A percentile compares a stretch with the other conserved stretches of the same genome.
phyloP scores from a whole-genome alignment of 1,140 invertebrate genomes.

The Rhagoletis pomonella region DNA sequence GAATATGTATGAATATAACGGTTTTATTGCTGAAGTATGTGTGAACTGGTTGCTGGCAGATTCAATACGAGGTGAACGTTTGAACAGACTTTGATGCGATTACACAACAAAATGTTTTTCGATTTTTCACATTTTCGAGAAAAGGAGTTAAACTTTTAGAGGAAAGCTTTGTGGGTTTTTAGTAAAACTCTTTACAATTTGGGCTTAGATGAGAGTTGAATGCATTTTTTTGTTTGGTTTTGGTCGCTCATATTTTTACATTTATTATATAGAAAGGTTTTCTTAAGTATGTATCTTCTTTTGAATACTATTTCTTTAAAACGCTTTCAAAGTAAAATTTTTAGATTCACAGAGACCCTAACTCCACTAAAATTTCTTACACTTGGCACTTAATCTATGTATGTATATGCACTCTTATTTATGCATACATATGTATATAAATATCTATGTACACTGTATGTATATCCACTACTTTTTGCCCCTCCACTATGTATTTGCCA shows the following conservation, averaged over 20 bases:
- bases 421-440: neutral
- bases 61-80: neutral
- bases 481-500: neutral
- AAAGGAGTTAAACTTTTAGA: neutral
- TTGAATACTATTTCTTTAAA: neutral
- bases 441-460: neutral
- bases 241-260: neutral
- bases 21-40: neutral
- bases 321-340: neutral
- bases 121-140: neutral
- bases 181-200: neutral
- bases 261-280: neutral
- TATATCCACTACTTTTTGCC: neutral
- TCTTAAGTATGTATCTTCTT: no score
- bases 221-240: neutral
- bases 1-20: neutral
- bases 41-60: neutral
- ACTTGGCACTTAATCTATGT: neutral
- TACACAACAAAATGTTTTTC: constrained; percentile 46
- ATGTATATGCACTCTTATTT: neutral
- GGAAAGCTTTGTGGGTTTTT: neutral
- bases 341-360: neutral
- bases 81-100: constrained; percentile 39
- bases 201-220: no score
- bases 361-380: neutral